Evolutionary conservation across 2,888 invertebrate species (phyloP).

Genomic region (Leptinotarsa juncta): DNA sequence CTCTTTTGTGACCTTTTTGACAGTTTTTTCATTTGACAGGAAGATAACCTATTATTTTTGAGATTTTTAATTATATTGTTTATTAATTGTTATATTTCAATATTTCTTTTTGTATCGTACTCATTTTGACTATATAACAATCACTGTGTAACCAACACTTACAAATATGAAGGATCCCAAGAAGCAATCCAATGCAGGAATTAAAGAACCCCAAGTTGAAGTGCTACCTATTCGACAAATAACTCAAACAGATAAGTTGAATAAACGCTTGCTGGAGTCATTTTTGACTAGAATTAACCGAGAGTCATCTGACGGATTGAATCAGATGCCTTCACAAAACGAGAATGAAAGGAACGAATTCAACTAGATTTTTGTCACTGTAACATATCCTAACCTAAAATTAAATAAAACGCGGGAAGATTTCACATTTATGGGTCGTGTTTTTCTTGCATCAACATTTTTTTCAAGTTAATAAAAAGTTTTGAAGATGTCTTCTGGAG

Average conservation of each 20-base stretch:
- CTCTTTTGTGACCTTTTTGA: too few species aligned
- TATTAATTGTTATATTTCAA: background rate
- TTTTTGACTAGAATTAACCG: conserved; percentile 72
- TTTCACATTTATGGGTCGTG: background rate
- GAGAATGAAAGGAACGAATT: conserved; percentile 19
- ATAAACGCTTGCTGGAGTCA: conserved; percentile 74
- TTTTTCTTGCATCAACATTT: too few species aligned
- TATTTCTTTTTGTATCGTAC: too few species aligned
- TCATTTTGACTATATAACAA: too few species aligned
- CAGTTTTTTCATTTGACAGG: too few species aligned
- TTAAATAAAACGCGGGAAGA: conserved; percentile 24
- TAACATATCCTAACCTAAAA: conserved; percentile 53
- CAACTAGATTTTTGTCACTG: conserved; percentile 19
- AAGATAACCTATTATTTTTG: too few species aligned
- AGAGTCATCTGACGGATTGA: conserved; percentile 37
- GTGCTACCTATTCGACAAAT: conserved; percentile 55
- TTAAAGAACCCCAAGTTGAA: conserved; percentile 8
- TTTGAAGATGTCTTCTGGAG: conserved; percentile 49
- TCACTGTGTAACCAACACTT: background rate
- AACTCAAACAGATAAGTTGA: conserved; percentile 75
- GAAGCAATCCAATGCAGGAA: background rate
- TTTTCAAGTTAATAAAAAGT: background rate
- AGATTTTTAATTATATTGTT: too few species aligned
- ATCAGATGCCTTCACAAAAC: background rate
- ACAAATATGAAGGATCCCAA: conserved; percentile 19